These are phyloP conservation scores for Malacoctenus gilli DNA, from an alignment of 2,797 vertebrate genomes.

Conservation along the genomic window DNA sequence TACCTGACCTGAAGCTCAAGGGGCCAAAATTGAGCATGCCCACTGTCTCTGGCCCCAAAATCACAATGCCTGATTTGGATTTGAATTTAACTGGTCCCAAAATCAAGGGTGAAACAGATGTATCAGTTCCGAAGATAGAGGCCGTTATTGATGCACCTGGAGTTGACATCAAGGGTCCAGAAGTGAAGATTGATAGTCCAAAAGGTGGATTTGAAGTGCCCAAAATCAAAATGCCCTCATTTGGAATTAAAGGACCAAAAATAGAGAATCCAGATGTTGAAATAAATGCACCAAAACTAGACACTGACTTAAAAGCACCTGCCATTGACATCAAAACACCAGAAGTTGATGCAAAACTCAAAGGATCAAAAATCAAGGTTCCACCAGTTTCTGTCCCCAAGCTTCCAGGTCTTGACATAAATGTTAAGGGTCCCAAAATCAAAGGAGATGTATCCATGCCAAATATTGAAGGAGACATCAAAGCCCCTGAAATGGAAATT, in stretches of 20 bases:
- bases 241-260: conserved; percentile 10
- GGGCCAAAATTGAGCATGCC: conserved; percentile 37
- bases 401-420: conserved; percentile 7
- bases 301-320: conserved; percentile 15
- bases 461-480: background rate
- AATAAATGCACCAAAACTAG: background rate
- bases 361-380: conserved; percentile 41
- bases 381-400: background rate
- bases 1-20: conserved; percentile 29
- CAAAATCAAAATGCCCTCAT: background rate
- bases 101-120: too few species aligned
- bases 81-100: conserved; percentile 5
- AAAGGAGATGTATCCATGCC: conserved; percentile 1
- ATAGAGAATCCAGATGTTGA: conserved; percentile 18
- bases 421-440: background rate
- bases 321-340: conserved; percentile 4
- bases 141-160: background rate
- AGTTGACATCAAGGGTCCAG: conserved; percentile 12
- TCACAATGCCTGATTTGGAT: too few species aligned
- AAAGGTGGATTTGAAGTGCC: conserved; percentile 29
- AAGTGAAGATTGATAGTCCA: background rate
- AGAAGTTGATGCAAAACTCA: background rate
- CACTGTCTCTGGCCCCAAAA: too few species aligned
- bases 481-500: background rate
- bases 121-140: conserved; percentile 12